Base-by-base conservation (phyloP, 2,113 vertebrate species). In the Ardeotis arabs region DNA sequence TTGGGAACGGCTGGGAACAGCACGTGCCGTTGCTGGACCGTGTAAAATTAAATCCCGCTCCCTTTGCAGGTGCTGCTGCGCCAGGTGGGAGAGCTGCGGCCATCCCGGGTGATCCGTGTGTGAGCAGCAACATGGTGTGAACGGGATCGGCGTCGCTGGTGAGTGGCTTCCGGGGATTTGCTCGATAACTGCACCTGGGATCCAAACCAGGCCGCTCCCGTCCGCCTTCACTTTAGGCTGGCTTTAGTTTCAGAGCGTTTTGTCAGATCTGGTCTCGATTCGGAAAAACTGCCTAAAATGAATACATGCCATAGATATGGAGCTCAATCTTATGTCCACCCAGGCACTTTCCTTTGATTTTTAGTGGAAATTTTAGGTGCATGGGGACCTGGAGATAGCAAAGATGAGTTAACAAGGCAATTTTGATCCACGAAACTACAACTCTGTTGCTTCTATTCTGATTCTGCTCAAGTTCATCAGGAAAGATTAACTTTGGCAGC, bases 401-500 rank as follows among this genome's bases (percentile, higher is more conserved):
- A 91, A 87, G 59, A 72, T 87, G 94, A 88, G 85, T 27, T 28
- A 76, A 79, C 8, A 44, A 89, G 78, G 87, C 70, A 70, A 66
- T 77, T 93, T 39, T 63, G 55, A 95, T 81, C 69, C 86, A n/a
- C 47, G 44, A 84, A 90, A 82, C 89, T 92, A 52, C 83, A 95
- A 80, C 66, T 75, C 95, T 95, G 92, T 96, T 92, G 29, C 89
- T 96, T 97, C 92, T 97, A 95, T 98, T 97, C 98, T 98, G 98
- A 98, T 97, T 97, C 98, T 97, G 91, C 98, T 98, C 98, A 98
- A 98, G 94, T 98, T 98, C 97, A 96, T 98, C 97, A 98, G 87
- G 87, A 97, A 97, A 98, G 96, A 98, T 98, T 98, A 98, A 98
- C 95, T 96, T 96, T 98, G 98, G 98, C 98, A 98, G 98, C 95